These are phyloP conservation scores for Samia ricini DNA, from an alignment of 1,140 invertebrate genomes.

Conservation along the genomic window DNA sequence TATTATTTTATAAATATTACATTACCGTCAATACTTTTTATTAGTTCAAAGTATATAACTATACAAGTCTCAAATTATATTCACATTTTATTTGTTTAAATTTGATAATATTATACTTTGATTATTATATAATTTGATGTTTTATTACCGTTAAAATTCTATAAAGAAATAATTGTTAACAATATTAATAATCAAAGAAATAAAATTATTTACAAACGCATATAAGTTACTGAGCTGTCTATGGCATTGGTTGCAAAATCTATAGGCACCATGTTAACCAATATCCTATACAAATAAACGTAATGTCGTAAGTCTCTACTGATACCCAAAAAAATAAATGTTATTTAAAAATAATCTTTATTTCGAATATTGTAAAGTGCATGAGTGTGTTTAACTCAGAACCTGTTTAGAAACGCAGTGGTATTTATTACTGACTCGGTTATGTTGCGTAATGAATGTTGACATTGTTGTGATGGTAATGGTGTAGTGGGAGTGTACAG, in stretches of 20 bases:
- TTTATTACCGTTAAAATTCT: too few species aligned
- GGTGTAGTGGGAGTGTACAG: constrained; percentile 21
- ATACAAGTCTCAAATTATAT: too few species aligned
- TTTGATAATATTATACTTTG: too few species aligned
- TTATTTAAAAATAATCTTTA: constrained; percentile 19
- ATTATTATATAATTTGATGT: too few species aligned
- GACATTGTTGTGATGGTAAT: constrained; percentile 32
- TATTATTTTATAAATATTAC: too few species aligned
- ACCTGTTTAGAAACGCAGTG: constrained; percentile 34
- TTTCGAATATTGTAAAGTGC: constrained; percentile 11
- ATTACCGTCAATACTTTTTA: too few species aligned
- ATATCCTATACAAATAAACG: constrained; percentile 17
- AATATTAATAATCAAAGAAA: background rate
- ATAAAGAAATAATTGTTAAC: too few species aligned
- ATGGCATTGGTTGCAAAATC: background rate
- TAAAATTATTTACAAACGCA: background rate
- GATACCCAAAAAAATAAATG: background rate
- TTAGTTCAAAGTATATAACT: too few species aligned
- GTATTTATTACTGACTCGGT: constrained; percentile 32
- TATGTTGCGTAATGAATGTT: constrained; percentile 42
- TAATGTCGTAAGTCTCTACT: constrained; percentile 15
- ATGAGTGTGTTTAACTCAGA: constrained; percentile 15
- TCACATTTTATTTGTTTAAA: too few species aligned
- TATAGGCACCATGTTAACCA: background rate
- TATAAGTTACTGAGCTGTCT: too few species aligned